Conservation (phyloP, 2,797 vertebrate species). For the Apogon hyalosoma region DNA sequence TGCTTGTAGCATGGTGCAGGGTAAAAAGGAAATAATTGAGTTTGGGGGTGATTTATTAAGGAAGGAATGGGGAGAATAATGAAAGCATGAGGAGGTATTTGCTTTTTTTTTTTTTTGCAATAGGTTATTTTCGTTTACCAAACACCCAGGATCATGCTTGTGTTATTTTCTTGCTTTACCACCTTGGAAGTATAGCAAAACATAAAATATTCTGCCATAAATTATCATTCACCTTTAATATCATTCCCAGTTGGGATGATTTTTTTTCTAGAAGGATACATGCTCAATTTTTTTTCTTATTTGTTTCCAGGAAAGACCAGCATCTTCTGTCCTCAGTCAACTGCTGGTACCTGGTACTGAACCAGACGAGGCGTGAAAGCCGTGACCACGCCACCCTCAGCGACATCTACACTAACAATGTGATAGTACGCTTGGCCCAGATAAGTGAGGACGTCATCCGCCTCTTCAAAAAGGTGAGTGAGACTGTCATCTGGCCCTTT, state of each 20-base stretch:
- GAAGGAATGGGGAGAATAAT: neutral
- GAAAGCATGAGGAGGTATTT: neutral
- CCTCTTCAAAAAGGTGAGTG: constrained; percentile 94
- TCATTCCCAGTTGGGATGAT: neutral
- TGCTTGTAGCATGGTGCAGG: constrained; percentile 22
- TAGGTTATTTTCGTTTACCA: neutral
- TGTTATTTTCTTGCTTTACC: neutral
- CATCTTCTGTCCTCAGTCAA: constrained; percentile 96
- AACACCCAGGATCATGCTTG: neutral
- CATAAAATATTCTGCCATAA: neutral
- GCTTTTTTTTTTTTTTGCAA: neutral
- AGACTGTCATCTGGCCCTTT: neutral
- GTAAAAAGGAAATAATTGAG: constrained; percentile 10
- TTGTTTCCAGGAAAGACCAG: constrained; percentile 91
- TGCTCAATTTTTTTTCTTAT: constrained; percentile 7
- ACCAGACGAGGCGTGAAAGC: constrained; percentile 96
- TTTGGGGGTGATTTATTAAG: neutral
- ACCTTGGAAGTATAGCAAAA: neutral
- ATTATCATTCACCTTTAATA: neutral
- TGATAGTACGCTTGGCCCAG: constrained; percentile 94
- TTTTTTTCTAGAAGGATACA: neutral
- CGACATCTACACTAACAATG: constrained; percentile 98
- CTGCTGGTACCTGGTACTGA: constrained; percentile 98
- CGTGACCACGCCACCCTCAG: constrained; percentile 95
- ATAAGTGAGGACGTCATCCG: constrained; percentile 97